Evolutionary conservation across 2,113 vertebrate species (phyloP).

Genomic region (Xiphophorus maculatus): DNA sequence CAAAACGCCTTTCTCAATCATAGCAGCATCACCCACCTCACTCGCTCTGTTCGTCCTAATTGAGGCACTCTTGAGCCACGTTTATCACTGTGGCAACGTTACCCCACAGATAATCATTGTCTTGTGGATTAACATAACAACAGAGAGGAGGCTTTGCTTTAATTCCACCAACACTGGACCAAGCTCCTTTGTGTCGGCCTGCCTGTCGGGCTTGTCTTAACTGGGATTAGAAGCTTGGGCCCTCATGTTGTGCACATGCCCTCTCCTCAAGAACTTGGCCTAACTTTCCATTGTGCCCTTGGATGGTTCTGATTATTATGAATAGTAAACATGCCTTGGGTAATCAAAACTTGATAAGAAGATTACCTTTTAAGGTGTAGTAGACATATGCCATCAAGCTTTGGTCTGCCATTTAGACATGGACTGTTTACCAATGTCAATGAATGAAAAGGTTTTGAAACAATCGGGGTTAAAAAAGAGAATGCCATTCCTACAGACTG

Average conservation of each 20-base stretch:
- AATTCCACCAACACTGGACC: conserved; percentile 74
- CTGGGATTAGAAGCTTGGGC: conserved; percentile 66
- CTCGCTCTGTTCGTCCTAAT: conserved; percentile 62
- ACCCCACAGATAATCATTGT: conserved; percentile 74
- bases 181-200: conserved; percentile 62
- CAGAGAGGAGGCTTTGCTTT: conserved; percentile 73
- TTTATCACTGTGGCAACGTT: conserved; percentile 72
- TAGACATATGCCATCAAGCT: neutral
- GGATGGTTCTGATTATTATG: neutral
- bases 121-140: conserved; percentile 78
- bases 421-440: neutral
- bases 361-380: neutral
- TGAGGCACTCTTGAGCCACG: conserved; percentile 68
- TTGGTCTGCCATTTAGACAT: neutral
- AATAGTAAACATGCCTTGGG: conserved; percentile 4
- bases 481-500: too few species aligned
- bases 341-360: neutral
- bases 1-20: conserved; percentile 17
- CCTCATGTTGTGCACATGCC: conserved; percentile 22
- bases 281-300: conserved; percentile 21
- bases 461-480: too few species aligned
- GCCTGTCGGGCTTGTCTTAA: conserved; percentile 67
- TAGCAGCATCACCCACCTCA: conserved; percentile 20
- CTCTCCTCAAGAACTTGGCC: conserved; percentile 18
- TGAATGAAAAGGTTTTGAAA: too few species aligned